Base-by-base conservation (phyloP, 2,888 invertebrate species). In the Criorhina ranunculi region DNA sequence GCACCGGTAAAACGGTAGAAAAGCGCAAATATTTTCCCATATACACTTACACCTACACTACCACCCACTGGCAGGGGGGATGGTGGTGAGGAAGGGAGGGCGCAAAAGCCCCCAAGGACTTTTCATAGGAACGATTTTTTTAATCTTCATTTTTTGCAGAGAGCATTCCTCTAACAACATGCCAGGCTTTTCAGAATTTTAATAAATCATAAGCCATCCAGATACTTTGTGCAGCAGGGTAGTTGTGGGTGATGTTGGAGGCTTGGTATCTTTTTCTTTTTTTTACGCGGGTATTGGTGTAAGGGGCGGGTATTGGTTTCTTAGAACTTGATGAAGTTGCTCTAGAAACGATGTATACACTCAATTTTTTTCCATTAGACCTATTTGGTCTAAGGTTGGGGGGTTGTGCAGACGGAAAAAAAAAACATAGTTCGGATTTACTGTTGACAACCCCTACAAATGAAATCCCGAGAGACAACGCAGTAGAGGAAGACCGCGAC, bases 121-220 rank as follows among this genome's bases (percentile, higher is more conserved):
- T 66, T 75, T 69, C 49, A 64, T 33, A 46, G 46, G 57, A 46
- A 46, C 15, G 24, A 24, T 60, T 62, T 70, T 70, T 64, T 75
- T 70, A 75, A 69, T 79, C 69, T 85, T 69, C 66, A 51, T 85
- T 80, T n/a, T 85, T 80, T 70, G 66, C 55, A 85, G 70, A 69
- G 75, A 85, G 75, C 69, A 80, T 80, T 85, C 75, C 80, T 80
- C 80, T 75, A 80, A 85, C 85, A 85, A 70, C 85, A 70, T 85
- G 85, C 85, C 85, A 85, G 80, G 80, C 75, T 80, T 85, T 85
- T 85, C 85, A 80, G 75, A 76, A 79, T 85, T 85, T 85, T 85
- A 85, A 85, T 85, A 85, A 85, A 85, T 85, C 85, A 85, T 85
- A 80, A 85, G 80, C 85, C 85, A 80, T 80, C 85, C 75, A 69